A percentile compares a stretch with the other conserved stretches of the same genome.
Conservation (phyloP, 2,888 invertebrate genomes). For the Encarsia formosa region DNA sequence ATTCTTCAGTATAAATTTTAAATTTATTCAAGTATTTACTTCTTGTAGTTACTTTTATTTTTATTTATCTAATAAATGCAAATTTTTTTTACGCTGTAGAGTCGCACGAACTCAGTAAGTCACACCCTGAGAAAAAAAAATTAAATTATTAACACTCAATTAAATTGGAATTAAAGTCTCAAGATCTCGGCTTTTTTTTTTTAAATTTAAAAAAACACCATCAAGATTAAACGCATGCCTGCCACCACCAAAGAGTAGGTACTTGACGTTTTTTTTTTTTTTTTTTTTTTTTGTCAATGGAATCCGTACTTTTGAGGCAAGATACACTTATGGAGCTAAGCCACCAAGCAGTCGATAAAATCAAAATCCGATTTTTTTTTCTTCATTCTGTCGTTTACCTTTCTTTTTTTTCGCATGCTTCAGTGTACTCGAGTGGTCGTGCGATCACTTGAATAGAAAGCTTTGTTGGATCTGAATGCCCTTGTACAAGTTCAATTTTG, state of each 20-base stretch:
- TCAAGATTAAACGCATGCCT: no score
- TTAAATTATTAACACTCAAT: no score
- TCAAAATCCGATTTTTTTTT: slow-evolving; percentile 12
- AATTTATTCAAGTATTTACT: no score
- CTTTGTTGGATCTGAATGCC: slow-evolving; percentile 4
- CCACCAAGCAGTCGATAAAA: slow-evolving; percentile 5
- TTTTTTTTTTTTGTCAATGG: no score
- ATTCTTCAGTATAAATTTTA: no score
- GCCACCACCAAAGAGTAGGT: no score
- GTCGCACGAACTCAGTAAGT: no score
- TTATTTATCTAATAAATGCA: no score
- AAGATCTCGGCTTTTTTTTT: background rate
- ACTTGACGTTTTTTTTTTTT: slow-evolving; percentile 2
- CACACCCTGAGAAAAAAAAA: no score
- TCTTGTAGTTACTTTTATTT: no score
- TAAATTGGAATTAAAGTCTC: background rate
- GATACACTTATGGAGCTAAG: slow-evolving; percentile 1
- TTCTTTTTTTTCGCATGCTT: background rate
- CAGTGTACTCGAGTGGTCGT: slow-evolving; percentile 1
- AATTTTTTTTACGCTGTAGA: no score
- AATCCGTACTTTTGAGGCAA: no score
- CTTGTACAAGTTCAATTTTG: slow-evolving; percentile 2
- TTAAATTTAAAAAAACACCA: background rate
- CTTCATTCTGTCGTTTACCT: slow-evolving; percentile 2
- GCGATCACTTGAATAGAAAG: background rate